Conservation (phyloP, 92 coral and sea anemone genomes). For the Palythoa grandiflora region DNA sequence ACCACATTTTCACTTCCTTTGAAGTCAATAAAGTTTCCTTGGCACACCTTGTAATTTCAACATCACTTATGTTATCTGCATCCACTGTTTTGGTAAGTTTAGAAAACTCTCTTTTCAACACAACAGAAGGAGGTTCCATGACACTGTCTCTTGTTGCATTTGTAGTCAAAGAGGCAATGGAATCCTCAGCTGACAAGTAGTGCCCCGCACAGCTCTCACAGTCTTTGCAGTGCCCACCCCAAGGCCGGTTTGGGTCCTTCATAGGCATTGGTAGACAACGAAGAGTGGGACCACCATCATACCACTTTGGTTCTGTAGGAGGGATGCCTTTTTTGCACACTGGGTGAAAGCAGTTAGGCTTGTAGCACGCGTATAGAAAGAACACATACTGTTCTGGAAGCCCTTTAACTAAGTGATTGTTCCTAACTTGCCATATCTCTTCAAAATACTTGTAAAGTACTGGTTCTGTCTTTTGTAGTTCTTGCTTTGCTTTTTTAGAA, state of each 20-base stretch:
- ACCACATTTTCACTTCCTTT: constrained; percentile 15
- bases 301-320: constrained; percentile 49
- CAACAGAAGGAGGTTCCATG: constrained; percentile 18
- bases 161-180: constrained; percentile 28
- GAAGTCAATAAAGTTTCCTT: constrained; percentile 14
- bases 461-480: constrained; percentile 40
- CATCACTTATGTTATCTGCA: constrained; percentile 15
- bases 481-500: constrained; percentile 56
- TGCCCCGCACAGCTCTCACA: constrained; percentile 53
- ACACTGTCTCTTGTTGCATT: constrained; percentile 11
- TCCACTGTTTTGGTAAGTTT: constrained; percentile 15
- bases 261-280: constrained; percentile 53
- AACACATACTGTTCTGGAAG: constrained; percentile 16
- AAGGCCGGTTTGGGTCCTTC: constrained; percentile 56
- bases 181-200: constrained; percentile 54
- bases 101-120: constrained; percentile 14
- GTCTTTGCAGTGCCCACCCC: constrained; percentile 50
- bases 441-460: constrained; percentile 61
- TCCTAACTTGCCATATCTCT: constrained; percentile 66
- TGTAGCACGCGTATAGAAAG: constrained; percentile 11
- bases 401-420: constrained; percentile 23
- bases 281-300: constrained; percentile 43
- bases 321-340: constrained; percentile 17
- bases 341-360: constrained; percentile 17
- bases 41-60: constrained; percentile 16